Evolutionary conservation across 2,113 vertebrate species (phyloP), one percentile per base, ranked within the genome.

Genomic region (Ochotona princeps): DNA sequence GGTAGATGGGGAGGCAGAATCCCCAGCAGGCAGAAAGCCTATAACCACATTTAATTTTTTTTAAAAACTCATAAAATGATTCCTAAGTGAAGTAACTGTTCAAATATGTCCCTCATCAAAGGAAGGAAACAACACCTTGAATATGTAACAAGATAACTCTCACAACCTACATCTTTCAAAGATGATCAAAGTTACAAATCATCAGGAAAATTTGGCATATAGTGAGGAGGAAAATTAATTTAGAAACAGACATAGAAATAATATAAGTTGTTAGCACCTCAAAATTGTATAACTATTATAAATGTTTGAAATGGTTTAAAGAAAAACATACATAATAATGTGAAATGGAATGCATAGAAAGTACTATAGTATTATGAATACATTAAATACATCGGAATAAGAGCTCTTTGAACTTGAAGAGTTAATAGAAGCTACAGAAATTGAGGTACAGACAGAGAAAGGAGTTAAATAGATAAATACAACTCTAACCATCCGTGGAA

Each of bases 101-200:
- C 66, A 92, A 94, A 61, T 3, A 92, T 81, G 26, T 54, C 92
- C 10, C 13, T 79, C 13, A 51, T 75, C 83, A 83, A 79, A 86
- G 47, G 30, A 79, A 69, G 65, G 82, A 21, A 87, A 83, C 67
- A 83, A 94, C 75, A 92, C 57, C 7, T 69, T 15, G 18, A 82
- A 14, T 6, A 75, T 23, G 28, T 13, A 51, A 69, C 7, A 89
- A 70, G n/a, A 70, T 75, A 69, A 26, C 1, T 82, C 72, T 79
- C 75, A 86, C 14, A 57, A 21, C 85, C 25, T 63, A 7, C 20
- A 67, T 30, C 21, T 85, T 20, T 23, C 28, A 67, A 73, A 13
- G 72, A 91, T 75, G 93, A 72, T 80, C 35, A 92, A 80, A 38
- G 10, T 32, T 79, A 65, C 26, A 63, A 87, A 94, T 35, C 66